Evolutionary conservation across 2,797 vertebrate species (phyloP), one percentile per base, ranked within the genome.

Genomic region (Enteromius trimaculatus): DNA sequence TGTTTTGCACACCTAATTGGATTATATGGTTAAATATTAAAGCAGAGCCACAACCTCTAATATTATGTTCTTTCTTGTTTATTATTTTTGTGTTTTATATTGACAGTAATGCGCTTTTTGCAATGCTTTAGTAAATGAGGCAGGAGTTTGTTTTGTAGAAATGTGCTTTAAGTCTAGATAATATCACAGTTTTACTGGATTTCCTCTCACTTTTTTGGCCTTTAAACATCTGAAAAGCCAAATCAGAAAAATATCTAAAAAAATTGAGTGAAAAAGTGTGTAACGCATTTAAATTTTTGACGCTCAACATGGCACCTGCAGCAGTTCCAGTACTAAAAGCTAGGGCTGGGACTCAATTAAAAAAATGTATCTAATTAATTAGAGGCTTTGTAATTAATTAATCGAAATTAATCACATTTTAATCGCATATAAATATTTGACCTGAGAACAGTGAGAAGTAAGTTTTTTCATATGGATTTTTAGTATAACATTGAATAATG

Each of bases 121-220:
- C 21, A 1, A 58, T 4, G 3, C 51, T 76, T 58, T 16, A 58
- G 53, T 17, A 58, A 58, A 26, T 58, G 7, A 58, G 7, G 51
- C 31, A 14, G 72, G 13, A 55, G 19, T 23, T 55, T 75, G 29
- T 53, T 75, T 75, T 76, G 31, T 7, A 58, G 31, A 39, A 76
- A 58, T 39, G 31, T 17, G 7, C 8, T 58, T 58, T 76, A 11
- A 76, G 3, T 58, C 29, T 53, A 37, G 71, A 53, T 39, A 39
- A 76, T 76, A 34, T 58, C 31, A 76, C 34, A 3, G 21, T 58
- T 76, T 75, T 58, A 44, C 42, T 44, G 11, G 3, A 58, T 23
- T 21, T 37, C 51, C 7, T 60, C 7, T 39, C 34, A 19, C n/a
- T 76, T 42, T 14, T 60, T 16, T 60, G 53, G 7, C 34, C n/a